Conservation (phyloP, 1,140 invertebrate species). For the Choristoneura fumiferana region DNA sequence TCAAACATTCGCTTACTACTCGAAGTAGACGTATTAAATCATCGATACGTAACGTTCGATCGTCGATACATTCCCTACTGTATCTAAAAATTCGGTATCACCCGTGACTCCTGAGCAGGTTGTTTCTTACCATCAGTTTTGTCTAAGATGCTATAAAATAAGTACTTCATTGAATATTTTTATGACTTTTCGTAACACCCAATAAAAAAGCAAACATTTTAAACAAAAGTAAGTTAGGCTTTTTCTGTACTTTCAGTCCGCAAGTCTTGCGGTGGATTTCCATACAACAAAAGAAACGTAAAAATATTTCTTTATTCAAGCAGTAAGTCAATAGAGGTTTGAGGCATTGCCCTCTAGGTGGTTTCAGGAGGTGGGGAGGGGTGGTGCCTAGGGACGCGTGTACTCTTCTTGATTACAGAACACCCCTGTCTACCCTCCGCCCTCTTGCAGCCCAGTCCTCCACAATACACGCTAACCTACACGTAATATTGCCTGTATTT, state of each 20-base stretch:
- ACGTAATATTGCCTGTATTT: slow-evolving; percentile 18
- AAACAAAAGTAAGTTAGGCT: neutral
- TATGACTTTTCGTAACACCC: too few species aligned
- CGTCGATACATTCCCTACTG: too few species aligned
- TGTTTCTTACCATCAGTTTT: too few species aligned
- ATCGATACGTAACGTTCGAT: too few species aligned
- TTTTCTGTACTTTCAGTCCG: slow-evolving; percentile 20
- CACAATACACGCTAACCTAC: slow-evolving; percentile 53
- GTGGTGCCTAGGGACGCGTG: slow-evolving; percentile 64
- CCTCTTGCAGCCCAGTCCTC: slow-evolving; percentile 31
- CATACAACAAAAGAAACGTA: slow-evolving; percentile 53
- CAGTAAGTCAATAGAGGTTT: slow-evolving; percentile 73
- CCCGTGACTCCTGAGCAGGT: too few species aligned
- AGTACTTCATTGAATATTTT: too few species aligned
- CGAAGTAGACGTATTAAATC: too few species aligned
- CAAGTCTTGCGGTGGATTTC: slow-evolving; percentile 23
- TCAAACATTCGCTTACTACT: too few species aligned
- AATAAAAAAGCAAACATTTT: too few species aligned
- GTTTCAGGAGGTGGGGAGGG: slow-evolving; percentile 39
- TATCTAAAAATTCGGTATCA: too few species aligned
- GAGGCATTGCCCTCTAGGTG: slow-evolving; percentile 69
- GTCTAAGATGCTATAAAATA: too few species aligned
- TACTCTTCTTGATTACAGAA: slow-evolving; percentile 79
- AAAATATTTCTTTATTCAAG: slow-evolving; percentile 64
- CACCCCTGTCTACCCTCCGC: slow-evolving; percentile 34